These are phyloP conservation scores for Sorex fumeus DNA, from an alignment of 2,113 vertebrate species.

Conservation along the genomic window DNA sequence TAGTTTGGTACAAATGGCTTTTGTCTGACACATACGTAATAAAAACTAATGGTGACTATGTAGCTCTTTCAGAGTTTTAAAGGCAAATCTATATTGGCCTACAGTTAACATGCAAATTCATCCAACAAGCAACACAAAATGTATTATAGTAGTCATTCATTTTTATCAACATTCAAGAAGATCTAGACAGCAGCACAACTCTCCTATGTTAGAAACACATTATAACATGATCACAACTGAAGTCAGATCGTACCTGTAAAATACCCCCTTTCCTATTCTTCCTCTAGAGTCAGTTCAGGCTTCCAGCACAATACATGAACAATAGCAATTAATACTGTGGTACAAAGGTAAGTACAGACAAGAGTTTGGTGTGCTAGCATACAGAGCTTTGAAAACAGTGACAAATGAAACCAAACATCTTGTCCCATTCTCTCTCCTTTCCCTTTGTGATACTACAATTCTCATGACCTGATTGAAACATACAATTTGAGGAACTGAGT, in stretches of 20 bases:
- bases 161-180: slow-evolving; percentile 93
- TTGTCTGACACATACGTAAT: slow-evolving; percentile 84
- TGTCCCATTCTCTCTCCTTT: slow-evolving; percentile 67
- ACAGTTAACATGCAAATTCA: slow-evolving; percentile 98
- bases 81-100: slow-evolving; percentile 95
- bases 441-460: slow-evolving; percentile 24
- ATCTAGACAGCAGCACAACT: slow-evolving; percentile 91
- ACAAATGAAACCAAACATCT: slow-evolving; percentile 54
- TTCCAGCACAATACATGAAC: slow-evolving; percentile 56
- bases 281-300: slow-evolving; percentile 57
- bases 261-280: slow-evolving; percentile 23
- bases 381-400: not conserved
- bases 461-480: slow-evolving; percentile 40
- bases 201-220: slow-evolving; percentile 83
- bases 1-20: slow-evolving; percentile 89
- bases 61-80: slow-evolving; percentile 89
- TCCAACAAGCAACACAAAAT: slow-evolving; percentile 97
- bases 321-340: slow-evolving; percentile 1
- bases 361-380: slow-evolving; percentile 47
- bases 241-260: slow-evolving; percentile 70
- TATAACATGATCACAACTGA: slow-evolving; percentile 75
- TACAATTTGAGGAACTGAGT: slow-evolving; percentile 52
- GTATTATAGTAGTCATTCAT: slow-evolving; percentile 94
- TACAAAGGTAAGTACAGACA: slow-evolving; percentile 63
- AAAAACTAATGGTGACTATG: slow-evolving; percentile 88